Evolutionary conservation across 2,888 invertebrate genomes (phyloP), one percentile per base, ranked within the genome.

Genomic region (Rhamnusium bicolor): DNA sequence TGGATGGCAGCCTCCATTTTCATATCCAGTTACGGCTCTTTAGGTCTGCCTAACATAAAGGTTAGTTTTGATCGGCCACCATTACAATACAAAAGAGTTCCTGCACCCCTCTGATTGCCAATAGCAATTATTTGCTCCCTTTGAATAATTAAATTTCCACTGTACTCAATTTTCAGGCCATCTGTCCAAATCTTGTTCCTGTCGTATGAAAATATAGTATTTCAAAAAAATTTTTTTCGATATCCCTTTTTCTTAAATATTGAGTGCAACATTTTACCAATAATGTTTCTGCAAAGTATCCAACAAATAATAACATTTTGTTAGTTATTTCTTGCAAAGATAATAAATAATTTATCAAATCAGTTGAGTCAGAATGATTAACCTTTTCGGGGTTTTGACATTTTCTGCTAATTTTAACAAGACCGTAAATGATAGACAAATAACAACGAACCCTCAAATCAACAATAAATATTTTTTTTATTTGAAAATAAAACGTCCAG

Each of bases 41-140:
- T 80, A 77, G 76, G 66, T 53, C 71, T 58, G 49, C 66, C 40
- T 24, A 27, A 12, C 71, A 79, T 81, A 84, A 74, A 79, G 81
- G 71, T 67, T 71, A 79, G 46, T 78, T 78, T 83, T 81, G 79
- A 74, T 72, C 69, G 75, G 54, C 51, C 49, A 60, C 53, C 19
- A 58, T 67, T 62, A 67, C 80, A 80, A 81, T 80, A 75, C 54
- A 73, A 77, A 73, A 74, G 79, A 79, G 77, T 78, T 81, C 74
- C 69, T 77, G 78, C 80, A 82, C 84, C 85, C 83, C 78, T 76
- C 82, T 80, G 83, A 84, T 81, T 85, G 83, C 86, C 85, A 83
- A 85, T 84, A 84, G 85, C 87, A 88, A 88, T 88, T 88, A 88
- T 88, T 88, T 88, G 87, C 87, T 88, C 88, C 88, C 88, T 88